Percentiles rank a stretch among this genome's conserved stretches.
phyloP scores from a whole-genome alignment of 2,797 vertebrate species.

The Rachycentron canadum region DNA sequence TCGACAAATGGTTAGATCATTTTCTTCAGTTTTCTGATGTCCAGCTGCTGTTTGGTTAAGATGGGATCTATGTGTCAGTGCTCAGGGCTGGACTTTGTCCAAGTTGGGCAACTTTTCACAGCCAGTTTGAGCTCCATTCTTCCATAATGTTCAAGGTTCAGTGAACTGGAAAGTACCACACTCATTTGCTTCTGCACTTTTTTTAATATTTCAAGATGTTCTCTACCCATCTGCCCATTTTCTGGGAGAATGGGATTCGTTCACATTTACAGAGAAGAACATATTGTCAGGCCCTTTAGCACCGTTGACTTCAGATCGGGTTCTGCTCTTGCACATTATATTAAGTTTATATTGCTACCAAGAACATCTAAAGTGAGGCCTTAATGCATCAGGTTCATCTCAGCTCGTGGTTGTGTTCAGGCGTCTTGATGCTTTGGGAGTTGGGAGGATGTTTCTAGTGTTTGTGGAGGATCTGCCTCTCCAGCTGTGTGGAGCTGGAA shows the following conservation, averaged over 20 bases:
- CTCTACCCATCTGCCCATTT: constrained; percentile 26
- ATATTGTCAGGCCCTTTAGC: background rate
- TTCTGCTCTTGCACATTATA: too few relatives aligned
- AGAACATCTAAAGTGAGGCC: background rate
- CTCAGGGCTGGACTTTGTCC: background rate
- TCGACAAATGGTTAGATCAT: too few relatives aligned
- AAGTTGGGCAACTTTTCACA: background rate
- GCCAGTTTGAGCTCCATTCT: background rate
- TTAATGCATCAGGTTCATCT: background rate
- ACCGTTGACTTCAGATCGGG: background rate
- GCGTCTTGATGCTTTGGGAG: background rate
- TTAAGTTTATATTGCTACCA: too few relatives aligned
- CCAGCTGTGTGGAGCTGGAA: constrained; percentile 68
- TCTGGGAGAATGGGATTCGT: constrained; percentile 14
- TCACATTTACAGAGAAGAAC: background rate
- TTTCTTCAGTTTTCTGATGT: background rate
- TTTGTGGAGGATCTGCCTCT: constrained; percentile 61
- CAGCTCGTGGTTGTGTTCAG: constrained; percentile 13
- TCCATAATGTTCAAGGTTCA: background rate
- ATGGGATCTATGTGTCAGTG: background rate
- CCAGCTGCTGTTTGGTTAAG: background rate
- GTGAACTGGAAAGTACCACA: constrained; percentile 33
- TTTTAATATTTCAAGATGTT: constrained; percentile 28
- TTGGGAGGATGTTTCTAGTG: constrained; percentile 17
- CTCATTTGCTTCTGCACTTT: constrained; percentile 4